phyloP scores from a whole-genome alignment of 2,888 invertebrate species.

The Slavum lentiscoides region DNA sequence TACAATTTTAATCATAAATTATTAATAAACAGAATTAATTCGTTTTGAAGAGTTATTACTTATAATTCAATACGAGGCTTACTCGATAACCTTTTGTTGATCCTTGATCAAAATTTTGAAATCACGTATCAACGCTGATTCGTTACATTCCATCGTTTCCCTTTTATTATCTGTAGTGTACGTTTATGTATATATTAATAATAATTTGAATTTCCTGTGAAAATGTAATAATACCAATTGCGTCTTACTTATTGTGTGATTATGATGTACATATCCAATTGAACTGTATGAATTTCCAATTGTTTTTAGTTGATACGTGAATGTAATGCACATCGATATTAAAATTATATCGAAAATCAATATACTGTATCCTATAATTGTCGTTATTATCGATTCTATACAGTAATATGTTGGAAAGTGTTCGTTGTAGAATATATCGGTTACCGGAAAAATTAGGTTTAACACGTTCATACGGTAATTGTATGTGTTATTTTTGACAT shows the following conservation, averaged over 20 bases:
- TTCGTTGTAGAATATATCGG: constrained; percentile 12
- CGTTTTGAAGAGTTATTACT: too few species aligned
- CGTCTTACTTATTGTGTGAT: not conserved
- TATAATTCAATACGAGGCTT: not conserved
- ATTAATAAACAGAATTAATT: too few species aligned
- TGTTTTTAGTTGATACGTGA: constrained; percentile 1
- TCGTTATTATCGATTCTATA: not conserved
- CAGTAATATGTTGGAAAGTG: not conserved
- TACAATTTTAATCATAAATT: too few species aligned
- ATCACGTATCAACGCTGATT: not conserved
- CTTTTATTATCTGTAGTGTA: not conserved
- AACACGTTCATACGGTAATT: not conserved
- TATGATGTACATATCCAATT: not conserved
- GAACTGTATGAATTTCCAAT: not conserved
- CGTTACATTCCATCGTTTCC: not conserved
- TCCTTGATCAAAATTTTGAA: constrained; percentile 6
- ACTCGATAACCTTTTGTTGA: constrained; percentile 11
- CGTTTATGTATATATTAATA: not conserved
- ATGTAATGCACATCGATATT: not conserved
- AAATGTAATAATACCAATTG: too few species aligned
- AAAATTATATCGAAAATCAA: not conserved
- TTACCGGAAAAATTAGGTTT: not conserved
- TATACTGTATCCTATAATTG: not conserved
- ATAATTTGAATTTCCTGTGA: not conserved
- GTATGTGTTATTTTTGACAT: not conserved